These are phyloP conservation scores for Brachionus rubens DNA, from an alignment of 1,140 invertebrate species.

Conservation along the genomic window DNA sequence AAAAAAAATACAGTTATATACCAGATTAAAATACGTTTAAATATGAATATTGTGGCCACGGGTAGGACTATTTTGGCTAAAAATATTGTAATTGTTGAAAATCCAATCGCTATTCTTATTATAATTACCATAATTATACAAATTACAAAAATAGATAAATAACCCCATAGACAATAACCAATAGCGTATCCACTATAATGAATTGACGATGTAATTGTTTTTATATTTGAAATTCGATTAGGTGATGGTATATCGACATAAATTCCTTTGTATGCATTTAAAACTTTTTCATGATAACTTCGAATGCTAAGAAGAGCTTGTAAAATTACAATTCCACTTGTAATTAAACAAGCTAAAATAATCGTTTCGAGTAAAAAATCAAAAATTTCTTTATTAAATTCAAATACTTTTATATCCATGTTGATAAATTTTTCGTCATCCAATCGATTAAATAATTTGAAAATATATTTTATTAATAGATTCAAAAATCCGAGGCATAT, in stretches of 20 bases:
- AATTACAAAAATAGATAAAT: neutral
- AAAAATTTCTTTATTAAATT: neutral
- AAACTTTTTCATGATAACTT: constrained; percentile 12
- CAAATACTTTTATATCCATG: neutral
- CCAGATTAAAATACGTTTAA: neutral
- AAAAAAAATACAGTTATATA: neutral
- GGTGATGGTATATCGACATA: neutral
- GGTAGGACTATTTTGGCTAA: neutral
- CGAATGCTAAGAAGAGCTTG: neutral
- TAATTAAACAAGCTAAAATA: neutral
- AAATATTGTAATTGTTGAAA: neutral
- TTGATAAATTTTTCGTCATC: neutral
- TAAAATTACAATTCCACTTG: neutral
- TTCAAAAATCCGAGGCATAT: no score
- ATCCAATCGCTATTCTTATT: neutral
- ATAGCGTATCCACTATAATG: constrained; percentile 23
- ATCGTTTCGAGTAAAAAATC: neutral
- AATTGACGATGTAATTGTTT: neutral
- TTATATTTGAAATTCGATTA: neutral
- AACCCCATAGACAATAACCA: constrained; percentile 41
- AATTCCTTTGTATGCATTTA: constrained; percentile 1
- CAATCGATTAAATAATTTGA: neutral
- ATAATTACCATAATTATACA: neutral
- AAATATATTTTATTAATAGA: neutral
- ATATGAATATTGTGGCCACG: neutral